phyloP scores from a whole-genome alignment of 2,797 vertebrate species.

The Aotus griseimembra region DNA sequence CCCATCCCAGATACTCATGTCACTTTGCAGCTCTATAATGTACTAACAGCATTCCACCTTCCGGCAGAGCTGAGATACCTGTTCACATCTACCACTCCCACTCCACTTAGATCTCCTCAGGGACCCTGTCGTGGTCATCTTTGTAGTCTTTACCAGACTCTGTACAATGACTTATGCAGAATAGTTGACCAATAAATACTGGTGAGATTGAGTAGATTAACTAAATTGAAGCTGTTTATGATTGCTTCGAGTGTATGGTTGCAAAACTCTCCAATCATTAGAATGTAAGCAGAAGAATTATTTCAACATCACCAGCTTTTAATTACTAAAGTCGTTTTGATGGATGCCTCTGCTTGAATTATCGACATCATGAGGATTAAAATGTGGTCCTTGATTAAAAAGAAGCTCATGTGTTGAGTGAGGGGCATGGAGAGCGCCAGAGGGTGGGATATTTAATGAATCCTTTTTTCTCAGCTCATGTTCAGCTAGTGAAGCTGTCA shows the following conservation, averaged over 20 bases:
- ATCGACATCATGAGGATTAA: slow-evolving; percentile 53
- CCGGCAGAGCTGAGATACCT: neutral
- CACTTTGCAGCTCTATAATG: neutral
- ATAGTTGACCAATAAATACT: slow-evolving; percentile 35
- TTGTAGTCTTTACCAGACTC: slow-evolving; percentile 3
- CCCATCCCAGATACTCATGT: neutral
- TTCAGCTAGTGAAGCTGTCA: neutral
- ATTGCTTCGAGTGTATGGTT: slow-evolving; percentile 16
- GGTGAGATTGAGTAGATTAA: slow-evolving; percentile 38
- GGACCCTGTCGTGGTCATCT: neutral
- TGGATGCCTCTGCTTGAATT: slow-evolving; percentile 54
- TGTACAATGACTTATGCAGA: neutral
- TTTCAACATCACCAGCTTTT: slow-evolving; percentile 62
- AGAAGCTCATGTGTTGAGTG: slow-evolving; percentile 17
- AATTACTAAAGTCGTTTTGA: slow-evolving; percentile 58
- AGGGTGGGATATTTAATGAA: slow-evolving; percentile 2
- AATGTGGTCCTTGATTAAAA: slow-evolving; percentile 59
- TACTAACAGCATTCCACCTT: neutral
- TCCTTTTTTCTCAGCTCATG: neutral
- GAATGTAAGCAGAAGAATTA: slow-evolving; percentile 54
- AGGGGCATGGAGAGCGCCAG: neutral
- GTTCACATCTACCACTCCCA: neutral
- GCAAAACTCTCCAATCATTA: slow-evolving; percentile 49
- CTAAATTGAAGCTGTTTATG: slow-evolving; percentile 44
- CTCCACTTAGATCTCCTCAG: neutral